Evolutionary conservation across 2,113 vertebrate species (phyloP).

Genomic region (Microcebus ravelobensis): DNA sequence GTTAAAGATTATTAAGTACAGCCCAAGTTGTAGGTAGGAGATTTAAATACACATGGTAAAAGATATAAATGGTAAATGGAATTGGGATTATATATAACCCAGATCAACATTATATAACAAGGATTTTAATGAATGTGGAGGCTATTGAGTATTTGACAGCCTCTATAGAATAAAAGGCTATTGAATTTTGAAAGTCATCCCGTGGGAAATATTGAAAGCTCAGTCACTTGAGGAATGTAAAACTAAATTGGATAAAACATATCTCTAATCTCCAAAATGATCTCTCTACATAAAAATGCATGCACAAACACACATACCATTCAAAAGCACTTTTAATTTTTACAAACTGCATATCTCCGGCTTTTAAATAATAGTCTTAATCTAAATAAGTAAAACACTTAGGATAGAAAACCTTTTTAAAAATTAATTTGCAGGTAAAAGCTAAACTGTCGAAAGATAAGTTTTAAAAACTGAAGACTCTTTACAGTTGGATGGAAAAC

Average conservation of each 20-base stretch:
- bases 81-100: not conserved
- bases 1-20: slow-evolving; percentile 28
- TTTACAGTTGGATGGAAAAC: slow-evolving; percentile 38
- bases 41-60: not conserved
- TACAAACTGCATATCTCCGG: not conserved
- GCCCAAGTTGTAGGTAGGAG: not conserved
- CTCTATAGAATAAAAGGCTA: slow-evolving; percentile 51
- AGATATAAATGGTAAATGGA: not conserved
- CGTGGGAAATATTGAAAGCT: slow-evolving; percentile 59
- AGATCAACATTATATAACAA: slow-evolving; percentile 25
- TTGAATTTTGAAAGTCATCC: slow-evolving; percentile 54
- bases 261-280: slow-evolving; percentile 43
- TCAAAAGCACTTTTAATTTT: slow-evolving; percentile 47
- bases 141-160: slow-evolving; percentile 9
- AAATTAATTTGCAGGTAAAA: slow-evolving; percentile 51
- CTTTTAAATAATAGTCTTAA: slow-evolving; percentile 43
- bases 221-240: slow-evolving; percentile 42
- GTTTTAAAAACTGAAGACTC: slow-evolving; percentile 32
- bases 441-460: not conserved
- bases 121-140: slow-evolving; percentile 38
- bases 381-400: slow-evolving; percentile 12
- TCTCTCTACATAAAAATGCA: not conserved
- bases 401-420: slow-evolving; percentile 13
- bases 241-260: slow-evolving; percentile 36
- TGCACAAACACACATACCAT: not conserved